Evolutionary conservation across 2,113 vertebrate genomes (phyloP).

Genomic region (Myotis lucifugus): DNA sequence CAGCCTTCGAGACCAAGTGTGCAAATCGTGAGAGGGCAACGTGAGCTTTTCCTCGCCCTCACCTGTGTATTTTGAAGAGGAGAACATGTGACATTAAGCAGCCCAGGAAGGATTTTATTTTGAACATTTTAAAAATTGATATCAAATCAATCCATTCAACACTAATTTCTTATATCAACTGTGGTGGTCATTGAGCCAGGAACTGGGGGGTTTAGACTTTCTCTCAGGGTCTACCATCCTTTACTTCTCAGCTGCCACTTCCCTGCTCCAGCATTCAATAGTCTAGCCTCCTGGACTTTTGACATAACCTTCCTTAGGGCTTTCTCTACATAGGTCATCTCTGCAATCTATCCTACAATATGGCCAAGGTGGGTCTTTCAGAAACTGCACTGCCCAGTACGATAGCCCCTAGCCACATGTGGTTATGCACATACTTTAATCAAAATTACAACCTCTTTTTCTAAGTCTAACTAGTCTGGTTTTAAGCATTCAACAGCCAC

Average conservation of each 20-base stretch:
- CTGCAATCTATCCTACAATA: background rate
- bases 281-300: background rate
- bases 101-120: background rate
- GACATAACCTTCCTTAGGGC: background rate
- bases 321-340: background rate
- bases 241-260: background rate
- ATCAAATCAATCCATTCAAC: background rate
- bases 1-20: background rate
- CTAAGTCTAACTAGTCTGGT: background rate
- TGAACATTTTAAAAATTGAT: background rate
- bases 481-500: background rate
- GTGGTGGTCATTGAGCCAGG: background rate
- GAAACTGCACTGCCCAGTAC: background rate
- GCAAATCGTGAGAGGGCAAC: background rate
- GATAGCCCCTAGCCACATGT: background rate
- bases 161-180: background rate
- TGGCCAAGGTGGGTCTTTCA: background rate
- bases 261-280: background rate
- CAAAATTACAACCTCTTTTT: background rate
- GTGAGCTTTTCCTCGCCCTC: background rate
- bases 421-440: background rate
- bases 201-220: background rate
- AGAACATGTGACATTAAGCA: background rate
- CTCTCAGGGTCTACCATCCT: background rate
- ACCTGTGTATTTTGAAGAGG: background rate